Evolutionary conservation across 1,140 invertebrate genomes (phyloP).

Genomic region (Leptinotarsa lineolata): DNA sequence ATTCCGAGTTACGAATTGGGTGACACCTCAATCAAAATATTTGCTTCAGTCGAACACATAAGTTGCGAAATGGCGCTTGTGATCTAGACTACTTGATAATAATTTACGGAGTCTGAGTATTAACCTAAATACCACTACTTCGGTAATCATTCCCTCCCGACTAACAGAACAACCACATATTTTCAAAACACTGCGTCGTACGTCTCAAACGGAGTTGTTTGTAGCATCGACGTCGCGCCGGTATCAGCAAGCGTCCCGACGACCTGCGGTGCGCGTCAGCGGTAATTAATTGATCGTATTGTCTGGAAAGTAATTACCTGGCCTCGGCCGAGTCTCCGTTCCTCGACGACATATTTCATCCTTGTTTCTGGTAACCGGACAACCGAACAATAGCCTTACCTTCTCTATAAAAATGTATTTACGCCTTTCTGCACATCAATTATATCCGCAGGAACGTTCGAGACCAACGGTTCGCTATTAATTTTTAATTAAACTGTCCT

Average conservation of each 20-base stretch:
- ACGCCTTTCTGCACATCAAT: slow-evolving; percentile 42
- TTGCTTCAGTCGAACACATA: too few species aligned
- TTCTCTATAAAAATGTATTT: slow-evolving; percentile 43
- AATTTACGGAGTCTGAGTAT: too few species aligned
- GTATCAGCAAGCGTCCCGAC: slow-evolving; percentile 44
- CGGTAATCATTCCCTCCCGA: too few species aligned
- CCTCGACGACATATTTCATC: slow-evolving; percentile 52
- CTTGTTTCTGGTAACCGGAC: slow-evolving; percentile 51
- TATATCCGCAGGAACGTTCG: slow-evolving; percentile 33
- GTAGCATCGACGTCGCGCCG: slow-evolving; percentile 10
- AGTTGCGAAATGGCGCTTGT: too few species aligned
- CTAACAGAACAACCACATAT: too few species aligned
- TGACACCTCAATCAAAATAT: too few species aligned
- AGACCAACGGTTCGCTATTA: slow-evolving; percentile 38
- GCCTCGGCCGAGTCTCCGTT: slow-evolving; percentile 42
- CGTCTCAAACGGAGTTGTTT: slow-evolving; percentile 1
- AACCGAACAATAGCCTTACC: slow-evolving; percentile 48
- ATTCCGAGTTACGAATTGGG: too few species aligned
- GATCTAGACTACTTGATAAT: too few species aligned
- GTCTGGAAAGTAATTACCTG: slow-evolving; percentile 56
- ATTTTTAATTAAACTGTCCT: slow-evolving; percentile 42
- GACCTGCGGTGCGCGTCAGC: slow-evolving; percentile 51
- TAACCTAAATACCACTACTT: too few species aligned
- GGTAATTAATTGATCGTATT: slow-evolving; percentile 56
- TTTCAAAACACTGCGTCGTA: background rate